Base-by-base conservation (phyloP, 1,140 invertebrate genomes). In the Phymastichus coffea region DNA sequence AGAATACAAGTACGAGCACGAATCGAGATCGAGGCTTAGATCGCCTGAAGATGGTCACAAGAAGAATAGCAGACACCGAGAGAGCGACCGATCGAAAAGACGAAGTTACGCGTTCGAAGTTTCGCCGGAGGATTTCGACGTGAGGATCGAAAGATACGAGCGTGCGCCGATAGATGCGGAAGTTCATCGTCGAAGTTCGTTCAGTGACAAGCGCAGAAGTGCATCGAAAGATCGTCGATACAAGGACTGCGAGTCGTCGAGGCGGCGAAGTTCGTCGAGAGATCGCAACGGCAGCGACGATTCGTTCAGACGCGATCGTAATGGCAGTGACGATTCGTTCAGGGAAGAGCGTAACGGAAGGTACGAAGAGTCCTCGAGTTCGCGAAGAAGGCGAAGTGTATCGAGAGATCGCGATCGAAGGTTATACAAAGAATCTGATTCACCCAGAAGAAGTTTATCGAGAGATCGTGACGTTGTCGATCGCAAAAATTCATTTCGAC, bases 101-200 rank as follows among this genome's bases (percentile, higher is more conserved):
- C 66, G 64, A 15, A 67, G 60, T 20, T 61, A 68, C 52, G 41
- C 52, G 1, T 66, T 66, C 38, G 66, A 72, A 15, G 61, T 59
- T 0, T 65, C 62, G 6, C 67, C 64, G 3, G 68, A 71, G 4
- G 57, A 71, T 8, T 68, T 68, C 14, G 67, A 74, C 9, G 64
- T 70, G 3, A 47, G 65, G 9, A 67, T 71, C 53, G 60, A 67
- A 14, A 71, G 63, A 20, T 73, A 66, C 44, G 69, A 73, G 1
- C 60, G 69, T n/a, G 53, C 57, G 6, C 7, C 35, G 0, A 65
- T 66, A 1, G 63, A 70, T 8, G 26, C 54, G 0, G 47, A 51
- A 14, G 1, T 62, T 2, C 38, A 15, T 14, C 63, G 55, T 19
- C 63, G 57, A 48, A 61, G 38, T 20, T 69, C 64, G 2, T 64